Base-by-base conservation (phyloP, 2,888 invertebrate species). In the Leptinotarsa peninsularis region DNA sequence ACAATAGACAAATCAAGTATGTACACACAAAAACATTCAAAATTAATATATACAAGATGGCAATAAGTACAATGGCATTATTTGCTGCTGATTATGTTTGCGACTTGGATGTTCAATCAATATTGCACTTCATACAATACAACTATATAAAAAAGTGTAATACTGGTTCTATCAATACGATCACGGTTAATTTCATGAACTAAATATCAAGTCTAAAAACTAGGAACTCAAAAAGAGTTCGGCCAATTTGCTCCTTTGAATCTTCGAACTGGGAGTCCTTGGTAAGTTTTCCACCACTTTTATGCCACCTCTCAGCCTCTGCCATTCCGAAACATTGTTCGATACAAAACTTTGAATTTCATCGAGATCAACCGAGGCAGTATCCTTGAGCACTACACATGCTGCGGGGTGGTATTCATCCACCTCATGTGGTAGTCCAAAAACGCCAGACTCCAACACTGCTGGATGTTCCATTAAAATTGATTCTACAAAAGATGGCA, bases 231-330 rank as follows among this genome's bases (percentile, higher is more conserved):
- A 18, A 13, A 66, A 74, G 10, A 74, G 49, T 18, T 75, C 72
- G 4, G 23, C n/a, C 33, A 75, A 66, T 50, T 69, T 69, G 23
- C 43, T 54, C n/a, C 69, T 75, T 23, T 72, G 75, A 5, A 75
- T 56, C 49, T 75, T 86, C 4, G 83, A 84, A 49, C 82, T 81
- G n/a, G 84, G 83, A 21, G 86, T 86, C 49, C 78, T 79, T 3
- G 84, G 84, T 49, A 86, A 71, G 5, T 73, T 67, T 15, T 81
- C 77, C 5, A 85, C 76, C 74, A 85, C 74, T 66, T 80, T 79
- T 18, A 86, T 80, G 0, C 86, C 86, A n/a, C 80, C 86, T 74
- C 85, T 78, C 49, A 86, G 75, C 67, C 77, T 80, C 75, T 84
- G 79, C 49, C 81, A 76, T 72, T 85, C 84, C 60, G 83, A 81